Conservation (phyloP, 2,888 invertebrate genomes). For the Kuschelorhynchus macadamiae region DNA sequence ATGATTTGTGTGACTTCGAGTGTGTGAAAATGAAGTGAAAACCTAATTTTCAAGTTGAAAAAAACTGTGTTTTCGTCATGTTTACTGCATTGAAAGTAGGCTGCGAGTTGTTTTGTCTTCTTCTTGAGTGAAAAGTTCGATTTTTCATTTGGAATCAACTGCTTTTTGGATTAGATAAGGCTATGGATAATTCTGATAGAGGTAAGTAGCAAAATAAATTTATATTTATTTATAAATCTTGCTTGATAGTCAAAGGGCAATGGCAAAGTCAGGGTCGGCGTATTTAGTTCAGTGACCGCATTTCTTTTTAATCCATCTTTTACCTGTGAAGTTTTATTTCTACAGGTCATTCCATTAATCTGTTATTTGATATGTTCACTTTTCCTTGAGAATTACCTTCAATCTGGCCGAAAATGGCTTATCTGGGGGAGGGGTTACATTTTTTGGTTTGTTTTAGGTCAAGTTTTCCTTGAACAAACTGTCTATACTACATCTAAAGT, state of each 20-base stretch:
- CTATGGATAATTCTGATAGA: slow-evolving; percentile 53
- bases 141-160: slow-evolving; percentile 48
- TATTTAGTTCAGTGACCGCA: slow-evolving; percentile 75
- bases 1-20: slow-evolving; percentile 22
- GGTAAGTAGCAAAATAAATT: slow-evolving; percentile 45
- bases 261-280: slow-evolving; percentile 76
- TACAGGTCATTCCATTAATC: neutral
- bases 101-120: slow-evolving; percentile 63
- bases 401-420: slow-evolving; percentile 10
- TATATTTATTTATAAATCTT: slow-evolving; percentile 16
- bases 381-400: slow-evolving; percentile 31
- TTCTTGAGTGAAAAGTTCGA: slow-evolving; percentile 61
- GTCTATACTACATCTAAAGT: too few species aligned
- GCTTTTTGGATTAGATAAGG: slow-evolving; percentile 7
- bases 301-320: slow-evolving; percentile 58
- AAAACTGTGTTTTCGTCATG: slow-evolving; percentile 61
- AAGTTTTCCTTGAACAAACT: slow-evolving; percentile 32
- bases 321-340: neutral
- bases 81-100: slow-evolving; percentile 67
- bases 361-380: slow-evolving; percentile 20
- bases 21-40: neutral
- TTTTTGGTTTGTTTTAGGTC: slow-evolving; percentile 38
- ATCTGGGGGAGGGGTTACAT: slow-evolving; percentile 31
- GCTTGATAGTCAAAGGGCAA: slow-evolving; percentile 68
- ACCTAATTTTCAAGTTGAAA: slow-evolving; percentile 5